phyloP scores from a whole-genome alignment of 2,888 invertebrate genomes.

The Hermodice carunculata region DNA sequence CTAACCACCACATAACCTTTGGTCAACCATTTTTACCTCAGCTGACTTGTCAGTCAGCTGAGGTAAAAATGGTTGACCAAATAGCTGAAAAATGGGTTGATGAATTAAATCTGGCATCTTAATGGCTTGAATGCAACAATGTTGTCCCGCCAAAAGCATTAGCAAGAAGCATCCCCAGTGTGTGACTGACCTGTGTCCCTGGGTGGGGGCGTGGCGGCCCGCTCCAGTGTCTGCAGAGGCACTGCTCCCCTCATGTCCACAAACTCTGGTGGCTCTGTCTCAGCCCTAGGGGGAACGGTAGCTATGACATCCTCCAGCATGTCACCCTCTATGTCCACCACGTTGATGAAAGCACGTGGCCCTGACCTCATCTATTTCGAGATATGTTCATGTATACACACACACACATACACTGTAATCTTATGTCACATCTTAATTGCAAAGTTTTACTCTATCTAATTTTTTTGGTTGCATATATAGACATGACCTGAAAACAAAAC shows the following conservation, averaged over 20 bases:
- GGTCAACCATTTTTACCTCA: too few relatives aligned
- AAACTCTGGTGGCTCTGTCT: neutral
- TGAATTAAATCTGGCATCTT: too few relatives aligned
- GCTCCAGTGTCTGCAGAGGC: neutral
- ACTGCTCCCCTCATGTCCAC: neutral
- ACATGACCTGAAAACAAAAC: neutral
- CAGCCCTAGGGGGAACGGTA: constrained; percentile 14
- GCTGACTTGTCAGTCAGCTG: too few relatives aligned
- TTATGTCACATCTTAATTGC: neutral
- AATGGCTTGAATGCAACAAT: too few relatives aligned
- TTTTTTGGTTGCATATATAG: neutral
- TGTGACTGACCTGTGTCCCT: neutral
- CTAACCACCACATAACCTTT: too few relatives aligned
- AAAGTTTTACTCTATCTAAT: neutral
- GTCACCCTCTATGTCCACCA: constrained; percentile 34
- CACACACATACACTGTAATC: neutral
- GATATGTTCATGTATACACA: neutral
- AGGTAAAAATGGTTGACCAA: too few relatives aligned
- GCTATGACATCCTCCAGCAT: constrained; percentile 27
- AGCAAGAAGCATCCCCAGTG: neutral
- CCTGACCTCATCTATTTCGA: neutral
- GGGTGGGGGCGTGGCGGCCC: neutral
- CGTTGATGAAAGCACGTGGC: constrained; percentile 35
- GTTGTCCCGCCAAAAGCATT: neutral
- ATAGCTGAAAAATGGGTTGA: too few relatives aligned